A percentile compares a stretch with the other conserved stretches of the same genome.
Evolutionary conservation across 2,797 vertebrate species (phyloP).

Genomic region (Poeciliopsis paucimaculata): DNA sequence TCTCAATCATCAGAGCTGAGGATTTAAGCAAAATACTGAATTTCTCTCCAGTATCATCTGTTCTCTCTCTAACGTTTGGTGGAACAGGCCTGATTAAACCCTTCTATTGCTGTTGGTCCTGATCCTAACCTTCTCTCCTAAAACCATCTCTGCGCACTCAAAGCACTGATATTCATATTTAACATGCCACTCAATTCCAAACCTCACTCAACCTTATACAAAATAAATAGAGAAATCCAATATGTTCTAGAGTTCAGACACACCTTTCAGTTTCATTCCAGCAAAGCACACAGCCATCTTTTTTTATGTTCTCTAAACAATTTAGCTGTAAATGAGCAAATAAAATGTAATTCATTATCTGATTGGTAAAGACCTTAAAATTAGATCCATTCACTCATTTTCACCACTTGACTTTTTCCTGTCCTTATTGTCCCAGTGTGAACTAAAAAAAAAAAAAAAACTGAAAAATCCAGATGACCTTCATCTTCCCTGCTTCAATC

Average conservation of each 20-base stretch:
- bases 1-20: background rate
- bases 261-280: background rate
- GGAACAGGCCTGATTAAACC: background rate
- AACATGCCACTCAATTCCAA: background rate
- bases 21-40: background rate
- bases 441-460: constrained; percentile 33
- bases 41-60: background rate
- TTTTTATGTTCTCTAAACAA: background rate
- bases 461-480: constrained; percentile 69
- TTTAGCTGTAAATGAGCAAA: background rate
- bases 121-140: background rate
- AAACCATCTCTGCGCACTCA: background rate
- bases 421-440: constrained; percentile 21
- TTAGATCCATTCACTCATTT: constrained; percentile 13
- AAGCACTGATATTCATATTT: background rate
- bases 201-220: background rate
- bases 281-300: background rate
- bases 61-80: background rate
- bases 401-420: constrained; percentile 28
- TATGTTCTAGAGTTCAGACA: background rate
- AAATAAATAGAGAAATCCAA: background rate
- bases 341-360: constrained; percentile 7
- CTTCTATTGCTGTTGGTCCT: background rate
- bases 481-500: constrained; percentile 72
- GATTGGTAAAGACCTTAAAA: background rate